phyloP scores from a whole-genome alignment of 1,140 invertebrate genomes.

The Apis cerana region DNA sequence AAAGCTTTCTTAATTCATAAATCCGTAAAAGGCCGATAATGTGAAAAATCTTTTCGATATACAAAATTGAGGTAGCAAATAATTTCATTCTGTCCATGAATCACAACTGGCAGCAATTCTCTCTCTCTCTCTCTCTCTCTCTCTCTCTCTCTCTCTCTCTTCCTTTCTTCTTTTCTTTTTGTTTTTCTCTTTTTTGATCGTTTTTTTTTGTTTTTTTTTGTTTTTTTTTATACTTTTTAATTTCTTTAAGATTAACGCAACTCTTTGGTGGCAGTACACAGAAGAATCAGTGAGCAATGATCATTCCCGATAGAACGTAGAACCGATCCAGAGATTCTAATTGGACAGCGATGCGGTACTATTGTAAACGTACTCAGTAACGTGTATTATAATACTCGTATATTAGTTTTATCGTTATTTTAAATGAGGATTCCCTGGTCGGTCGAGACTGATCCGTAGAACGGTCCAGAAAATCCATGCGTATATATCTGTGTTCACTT shows the following conservation, averaged over 20 bases:
- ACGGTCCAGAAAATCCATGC: slow-evolving; percentile 29
- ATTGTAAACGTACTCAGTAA: slow-evolving; percentile 78
- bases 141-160: not conserved
- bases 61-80: slow-evolving; percentile 63
- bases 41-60: slow-evolving; percentile 25
- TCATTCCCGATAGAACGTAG: slow-evolving; percentile 7
- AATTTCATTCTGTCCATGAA: slow-evolving; percentile 48
- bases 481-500: slow-evolving; percentile 40
- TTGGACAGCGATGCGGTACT: slow-evolving; percentile 5
- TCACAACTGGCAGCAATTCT: slow-evolving; percentile 49
- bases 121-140: not conserved
- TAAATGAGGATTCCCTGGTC: slow-evolving; percentile 54
- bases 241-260: slow-evolving; percentile 15
- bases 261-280: slow-evolving; percentile 40
- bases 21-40: slow-evolving; percentile 21
- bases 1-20: not conserved
- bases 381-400: slow-evolving; percentile 62
- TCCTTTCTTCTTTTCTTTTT: not conserved
- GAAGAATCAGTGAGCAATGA: slow-evolving; percentile 40
- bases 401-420: slow-evolving; percentile 52
- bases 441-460: slow-evolving; percentile 13
- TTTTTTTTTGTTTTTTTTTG: not conserved
- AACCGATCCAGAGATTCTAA: slow-evolving; percentile 8
- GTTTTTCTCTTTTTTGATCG: not conserved
- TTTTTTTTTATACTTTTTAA: not conserved